Evolutionary conservation across 2,888 invertebrate species (phyloP).

Genomic region (Heliconius cydno): DNA sequence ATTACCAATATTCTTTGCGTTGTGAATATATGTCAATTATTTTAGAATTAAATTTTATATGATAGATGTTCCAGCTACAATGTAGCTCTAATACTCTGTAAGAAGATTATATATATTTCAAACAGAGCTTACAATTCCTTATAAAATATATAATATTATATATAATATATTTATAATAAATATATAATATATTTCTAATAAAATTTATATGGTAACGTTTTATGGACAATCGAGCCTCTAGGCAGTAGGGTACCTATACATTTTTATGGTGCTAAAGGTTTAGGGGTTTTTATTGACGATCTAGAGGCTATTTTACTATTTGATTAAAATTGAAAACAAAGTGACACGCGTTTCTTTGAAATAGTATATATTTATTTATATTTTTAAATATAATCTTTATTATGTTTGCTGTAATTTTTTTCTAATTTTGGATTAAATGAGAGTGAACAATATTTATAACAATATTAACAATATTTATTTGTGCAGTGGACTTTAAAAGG

Average conservation of each 20-base stretch:
- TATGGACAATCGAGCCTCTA: not conserved
- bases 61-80: not conserved
- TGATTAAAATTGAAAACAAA: not conserved
- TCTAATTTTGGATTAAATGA: not conserved
- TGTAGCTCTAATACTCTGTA: not conserved
- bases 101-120: constrained; percentile 11
- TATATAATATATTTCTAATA: not conserved
- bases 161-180: no score
- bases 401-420: not conserved
- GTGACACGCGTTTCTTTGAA: not conserved
- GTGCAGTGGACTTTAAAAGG: no score
- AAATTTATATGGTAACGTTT: not conserved
- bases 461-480: no score
- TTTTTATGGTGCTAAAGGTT: not conserved
- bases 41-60: constrained; percentile 13
- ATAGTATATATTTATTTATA: not conserved
- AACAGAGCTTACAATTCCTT: not conserved
- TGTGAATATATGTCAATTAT: constrained; percentile 21
- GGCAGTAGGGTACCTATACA: not conserved
- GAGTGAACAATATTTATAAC: not conserved
- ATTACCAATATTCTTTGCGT: not conserved
- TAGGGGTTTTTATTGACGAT: not conserved
- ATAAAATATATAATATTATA: no score
- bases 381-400: not conserved
- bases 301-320: no score